Evolutionary conservation across 2,797 vertebrate genomes (phyloP), one percentile per base, ranked within the genome.

Genomic region (Schizothorax lantsangensis): DNA sequence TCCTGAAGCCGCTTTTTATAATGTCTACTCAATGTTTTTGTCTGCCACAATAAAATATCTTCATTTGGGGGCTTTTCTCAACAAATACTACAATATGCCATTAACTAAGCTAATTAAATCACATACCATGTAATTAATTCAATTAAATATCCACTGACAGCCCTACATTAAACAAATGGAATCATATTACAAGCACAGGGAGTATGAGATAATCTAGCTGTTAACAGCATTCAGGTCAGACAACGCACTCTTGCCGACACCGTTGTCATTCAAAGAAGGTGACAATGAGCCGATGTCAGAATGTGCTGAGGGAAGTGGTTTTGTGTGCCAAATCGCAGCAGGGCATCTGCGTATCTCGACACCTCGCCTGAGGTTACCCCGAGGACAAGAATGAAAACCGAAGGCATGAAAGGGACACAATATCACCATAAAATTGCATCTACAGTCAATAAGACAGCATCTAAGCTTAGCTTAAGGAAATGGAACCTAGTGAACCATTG

Each of bases 181-280:
- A 40, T 79, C 21, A 17, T 21, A 79, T 79, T 45, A 59, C 36
- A 79, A 79, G 36, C 40, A 57, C 57, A 3, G 33, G 38, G 7
- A 72, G 19, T 57, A 71, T 90, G 90, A 93, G 91, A 91, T 93
- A 88, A 92, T 92, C 92, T 89, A 83, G 92, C 87, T 88, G 88
- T 91, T 93, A 93, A 93, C 90, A 90, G 87, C 57, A 84, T 92
- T 91, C 84, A 89, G 92, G 92, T 93, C 89, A 80, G 88, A 83
- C 69, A 40, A 66, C 36, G 85, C 80, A 87, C 59, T 79, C 59
- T 75, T 83, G 89, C 86, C 26, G 81, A 90, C 92, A 92, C 91
- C 92, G 91, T 91, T 88, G 91, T 91, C 92, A 90, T 90, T 94
- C 91, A 93, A 90, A 93, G 85, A 93, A 92, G 92, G 92, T 93